Evolutionary conservation across 1,140 invertebrate genomes (phyloP).

Genomic region (Magallana angulata): DNA sequence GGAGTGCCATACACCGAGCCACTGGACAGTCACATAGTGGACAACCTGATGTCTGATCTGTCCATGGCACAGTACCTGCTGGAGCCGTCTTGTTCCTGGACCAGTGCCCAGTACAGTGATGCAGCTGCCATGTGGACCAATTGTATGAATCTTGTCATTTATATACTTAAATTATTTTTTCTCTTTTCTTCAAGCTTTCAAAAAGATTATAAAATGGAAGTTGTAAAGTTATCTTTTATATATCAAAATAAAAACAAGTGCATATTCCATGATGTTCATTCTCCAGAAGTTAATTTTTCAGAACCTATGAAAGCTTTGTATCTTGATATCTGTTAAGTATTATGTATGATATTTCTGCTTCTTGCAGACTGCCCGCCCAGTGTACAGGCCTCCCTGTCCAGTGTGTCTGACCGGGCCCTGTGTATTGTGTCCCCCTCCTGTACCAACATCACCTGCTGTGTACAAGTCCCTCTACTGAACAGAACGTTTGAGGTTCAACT

Average conservation of each 20-base stretch:
- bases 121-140: not conserved
- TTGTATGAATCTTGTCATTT: not conserved
- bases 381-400: slow-evolving; percentile 3
- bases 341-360: too few species aligned
- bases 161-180: too few species aligned
- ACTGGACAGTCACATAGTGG: not conserved
- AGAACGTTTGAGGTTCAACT: slow-evolving; percentile 46
- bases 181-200: too few species aligned
- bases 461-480: slow-evolving; percentile 30
- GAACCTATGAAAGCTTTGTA: too few species aligned
- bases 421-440: slow-evolving; percentile 39
- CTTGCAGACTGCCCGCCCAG: not conserved
- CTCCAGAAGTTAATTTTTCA: too few species aligned
- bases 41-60: slow-evolving; percentile 19
- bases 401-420: not conserved
- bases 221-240: too few species aligned
- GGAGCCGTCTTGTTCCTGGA: not conserved
- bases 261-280: too few species aligned
- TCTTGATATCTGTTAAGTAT: too few species aligned
- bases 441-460: slow-evolving; percentile 47
- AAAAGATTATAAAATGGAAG: too few species aligned
- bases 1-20: slow-evolving; percentile 16
- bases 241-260: too few species aligned
- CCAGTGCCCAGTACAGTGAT: not conserved
- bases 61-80: not conserved